Conservation (phyloP, 2,113 vertebrate species). For the Dunckerocampus dactyliophorus region DNA sequence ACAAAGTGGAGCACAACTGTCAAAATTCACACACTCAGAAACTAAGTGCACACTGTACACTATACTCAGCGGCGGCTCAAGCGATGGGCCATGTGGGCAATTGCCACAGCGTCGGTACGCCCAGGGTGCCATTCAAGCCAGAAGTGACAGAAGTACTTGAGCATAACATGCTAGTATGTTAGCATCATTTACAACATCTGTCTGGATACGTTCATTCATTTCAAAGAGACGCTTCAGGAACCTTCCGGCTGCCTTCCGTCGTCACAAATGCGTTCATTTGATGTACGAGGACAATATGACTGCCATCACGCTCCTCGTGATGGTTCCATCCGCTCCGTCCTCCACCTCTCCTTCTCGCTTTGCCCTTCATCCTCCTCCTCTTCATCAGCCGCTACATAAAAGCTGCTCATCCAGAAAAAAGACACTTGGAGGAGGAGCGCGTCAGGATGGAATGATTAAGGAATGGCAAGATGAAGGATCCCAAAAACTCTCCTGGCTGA, state of each 20-base stretch:
- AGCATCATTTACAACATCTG: no score
- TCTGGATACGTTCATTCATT: not conserved
- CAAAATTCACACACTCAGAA: no score
- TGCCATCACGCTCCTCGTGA: not conserved
- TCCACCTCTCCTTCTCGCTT: conserved; percentile 68
- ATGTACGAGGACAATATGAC: not conserved
- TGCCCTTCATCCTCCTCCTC: conserved; percentile 64
- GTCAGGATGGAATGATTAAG: conserved; percentile 11
- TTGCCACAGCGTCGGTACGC: no score
- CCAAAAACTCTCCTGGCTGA: not conserved
- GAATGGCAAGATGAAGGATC: not conserved
- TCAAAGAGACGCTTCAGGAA: not conserved
- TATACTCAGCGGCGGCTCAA: no score
- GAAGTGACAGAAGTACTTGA: no score
- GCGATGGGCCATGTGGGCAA: no score
- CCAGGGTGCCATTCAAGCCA: no score
- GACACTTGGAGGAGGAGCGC: conserved; percentile 44
- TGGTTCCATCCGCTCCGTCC: conserved; percentile 36
- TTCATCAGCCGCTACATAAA: conserved; percentile 69
- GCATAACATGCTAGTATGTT: no score
- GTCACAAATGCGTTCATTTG: not conserved
- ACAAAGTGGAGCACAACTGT: no score
- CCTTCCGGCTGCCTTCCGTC: not conserved
- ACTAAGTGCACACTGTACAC: no score
- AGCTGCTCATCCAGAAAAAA: conserved; percentile 69